Base-by-base conservation (phyloP, 30 jellyfish, hydroid and myxozoan species). In the Aurelia sp. region DNA sequence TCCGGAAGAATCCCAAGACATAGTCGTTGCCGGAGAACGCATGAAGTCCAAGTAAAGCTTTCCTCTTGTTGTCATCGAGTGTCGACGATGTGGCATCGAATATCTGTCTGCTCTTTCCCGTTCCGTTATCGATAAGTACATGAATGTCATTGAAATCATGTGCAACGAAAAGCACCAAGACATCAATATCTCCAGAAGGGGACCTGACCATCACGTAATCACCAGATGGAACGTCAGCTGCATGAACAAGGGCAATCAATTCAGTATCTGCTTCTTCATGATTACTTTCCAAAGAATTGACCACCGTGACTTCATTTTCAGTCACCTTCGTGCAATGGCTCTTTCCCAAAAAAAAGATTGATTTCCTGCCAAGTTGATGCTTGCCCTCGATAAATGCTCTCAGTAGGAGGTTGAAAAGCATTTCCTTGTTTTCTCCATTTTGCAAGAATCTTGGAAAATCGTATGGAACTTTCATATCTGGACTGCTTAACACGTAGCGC, bases 1-100 rank as follows among this genome's bases (percentile, higher is more conserved):
- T 58, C 16, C 82, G 4, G 67, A 69, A 83, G 27, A 83, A 83
- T 20, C 78, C 76, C 10, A 81, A 60, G 62, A 83, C 77, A 63
- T 70, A 69, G 40, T 83, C 86, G 66, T 69, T 81, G 80, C 87
- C 80, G 64, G 86, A 55, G 86, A 83, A 83, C 59, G 78, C 79
- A 48, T 83, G 87, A 24, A 84, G 74, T 61, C 93, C 93, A 57
- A 84, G 74, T 16, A 84, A 58, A 17, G 81, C 88, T 17, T 68
- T 50, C 59, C 75, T 82, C 52, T 71, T 82, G 51, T 38, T 41
- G 38, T n/a, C 41, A 55, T 67, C 66, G 52, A 80, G 90, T 48
- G 81, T 51, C 35, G 90, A 64, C 67, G 82, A 80, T 21, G 90
- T 63, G 59, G 63, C 44, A 40, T 80, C 90, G 11, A 80, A 5